Percentiles rank a stretch among this genome's conserved stretches.
Evolutionary conservation across 1,140 invertebrate genomes (phyloP).

Genomic region (Onthophagus taurus): DNA sequence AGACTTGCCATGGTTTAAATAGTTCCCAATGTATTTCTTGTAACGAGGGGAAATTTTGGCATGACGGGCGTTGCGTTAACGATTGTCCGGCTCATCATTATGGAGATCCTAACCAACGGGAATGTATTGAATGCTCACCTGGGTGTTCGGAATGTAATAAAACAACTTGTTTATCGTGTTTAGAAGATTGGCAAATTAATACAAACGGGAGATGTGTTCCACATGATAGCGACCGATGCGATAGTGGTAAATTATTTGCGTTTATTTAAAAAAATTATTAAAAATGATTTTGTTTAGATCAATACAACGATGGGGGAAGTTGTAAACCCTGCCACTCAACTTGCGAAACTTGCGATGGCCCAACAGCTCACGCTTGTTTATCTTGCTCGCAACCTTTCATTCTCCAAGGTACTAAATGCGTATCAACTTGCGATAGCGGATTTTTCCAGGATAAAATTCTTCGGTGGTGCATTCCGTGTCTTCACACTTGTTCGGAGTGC

Average conservation of each 20-base stretch:
- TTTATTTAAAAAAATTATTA: too few species aligned
- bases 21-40: slow-evolving; percentile 74
- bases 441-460: slow-evolving; percentile 53
- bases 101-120: slow-evolving; percentile 62
- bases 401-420: slow-evolving; percentile 58
- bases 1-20: slow-evolving; percentile 68
- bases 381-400: slow-evolving; percentile 55
- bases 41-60: slow-evolving; percentile 52
- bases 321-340: slow-evolving; percentile 61
- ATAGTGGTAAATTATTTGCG: slow-evolving; percentile 42
- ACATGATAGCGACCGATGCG: slow-evolving; percentile 54
- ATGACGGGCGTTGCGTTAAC: slow-evolving; percentile 53
- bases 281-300: slow-evolving; percentile 42
- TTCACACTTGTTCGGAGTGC: slow-evolving; percentile 68
- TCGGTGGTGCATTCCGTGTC: slow-evolving; percentile 60
- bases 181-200: slow-evolving; percentile 59
- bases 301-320: slow-evolving; percentile 57
- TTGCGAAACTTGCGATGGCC: slow-evolving; percentile 62
- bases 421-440: slow-evolving; percentile 60
- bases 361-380: slow-evolving; percentile 55
- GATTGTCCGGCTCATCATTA: slow-evolving; percentile 62
- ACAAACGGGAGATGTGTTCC: slow-evolving; percentile 61
- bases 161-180: slow-evolving; percentile 56
- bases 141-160: slow-evolving; percentile 63
- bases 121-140: slow-evolving; percentile 60